Base-by-base conservation (phyloP, 2,797 vertebrate genomes). In the Epinephelus coioides region DNA sequence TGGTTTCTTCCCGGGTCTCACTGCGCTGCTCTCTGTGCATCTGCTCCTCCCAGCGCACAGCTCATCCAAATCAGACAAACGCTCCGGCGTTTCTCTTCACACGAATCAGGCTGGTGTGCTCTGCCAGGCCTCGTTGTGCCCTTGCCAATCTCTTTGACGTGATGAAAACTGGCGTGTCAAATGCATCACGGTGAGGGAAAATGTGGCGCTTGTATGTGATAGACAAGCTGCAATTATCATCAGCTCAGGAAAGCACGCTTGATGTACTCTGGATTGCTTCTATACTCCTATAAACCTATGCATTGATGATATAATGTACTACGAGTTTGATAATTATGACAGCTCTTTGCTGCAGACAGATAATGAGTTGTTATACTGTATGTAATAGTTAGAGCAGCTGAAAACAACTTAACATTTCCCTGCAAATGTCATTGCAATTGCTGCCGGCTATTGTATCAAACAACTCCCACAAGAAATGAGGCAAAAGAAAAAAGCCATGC, bases 131-230 rank as follows among this genome's bases (percentile, higher is more conserved):
- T 77, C 7, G 44, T 47, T 69, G 76, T 11, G 70, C 69, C 77
- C 47, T 61, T 38, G 83, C 89, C 85, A 82, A 56, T 75, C 84
- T 83, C 51, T 66, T 34, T 88, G 88, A 88, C 74, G 50, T 80
- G 89, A 92, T 90, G 78, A 74, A 86, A 83, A 56, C 77, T 79
- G 88, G 82, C 62, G 51, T 86, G 82, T 92, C 82, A 50, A 86
- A 88, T 80, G 86, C 80, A 83, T 76, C 67, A 47, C 51, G n/a
- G 47, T 0, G 62, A 50, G 30, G 74, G 66, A 67, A 83, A 86
- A 82, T 81, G 79, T 65, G 78, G 59, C 59, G n/a, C 78, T 73
- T 6, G 78, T 53, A 46, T 81, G 86, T 63, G 86, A 89, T 65
- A 75, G 87, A 89, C 84, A 63, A 86, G 73, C 55, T 64, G 86